phyloP scores from a whole-genome alignment of 2,888 invertebrate genomes.

The Acleris holmiana region DNA sequence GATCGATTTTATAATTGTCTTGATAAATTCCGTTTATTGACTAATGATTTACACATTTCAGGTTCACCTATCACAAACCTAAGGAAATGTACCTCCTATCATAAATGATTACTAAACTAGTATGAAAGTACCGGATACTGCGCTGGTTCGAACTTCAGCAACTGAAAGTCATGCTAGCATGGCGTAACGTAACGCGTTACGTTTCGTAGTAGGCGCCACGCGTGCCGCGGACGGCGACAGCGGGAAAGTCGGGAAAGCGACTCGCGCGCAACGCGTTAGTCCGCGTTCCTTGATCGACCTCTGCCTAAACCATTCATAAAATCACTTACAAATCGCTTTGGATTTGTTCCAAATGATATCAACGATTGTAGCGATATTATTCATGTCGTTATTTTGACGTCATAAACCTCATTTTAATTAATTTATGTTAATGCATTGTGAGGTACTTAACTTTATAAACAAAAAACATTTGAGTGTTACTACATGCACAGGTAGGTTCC shows the following conservation, averaged over 20 bases:
- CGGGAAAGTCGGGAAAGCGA: constrained; percentile 78
- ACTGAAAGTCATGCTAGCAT: constrained; percentile 32
- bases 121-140: constrained; percentile 9
- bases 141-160: constrained; percentile 21
- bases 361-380: constrained; percentile 15
- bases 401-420: background rate
- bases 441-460: too few species aligned
- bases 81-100: too few species aligned
- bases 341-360: constrained; percentile 31
- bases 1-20: constrained; percentile 12
- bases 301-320: constrained; percentile 63
- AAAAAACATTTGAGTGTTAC: too few species aligned
- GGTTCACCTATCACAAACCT: background rate
- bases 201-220: constrained; percentile 37
- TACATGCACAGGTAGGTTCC: too few species aligned
- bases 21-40: background rate
- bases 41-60: background rate
- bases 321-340: constrained; percentile 44
- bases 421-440: too few species aligned
- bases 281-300: constrained; percentile 68
- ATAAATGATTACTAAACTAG: background rate
- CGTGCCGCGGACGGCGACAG: constrained; percentile 49
- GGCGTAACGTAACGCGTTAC: constrained; percentile 34
- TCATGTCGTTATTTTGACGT: constrained; percentile 3
- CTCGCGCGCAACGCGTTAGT: constrained; percentile 58